These are phyloP conservation scores for Erethizon dorsatum DNA, from an alignment of 2,797 vertebrate genomes.

Conservation along the genomic window DNA sequence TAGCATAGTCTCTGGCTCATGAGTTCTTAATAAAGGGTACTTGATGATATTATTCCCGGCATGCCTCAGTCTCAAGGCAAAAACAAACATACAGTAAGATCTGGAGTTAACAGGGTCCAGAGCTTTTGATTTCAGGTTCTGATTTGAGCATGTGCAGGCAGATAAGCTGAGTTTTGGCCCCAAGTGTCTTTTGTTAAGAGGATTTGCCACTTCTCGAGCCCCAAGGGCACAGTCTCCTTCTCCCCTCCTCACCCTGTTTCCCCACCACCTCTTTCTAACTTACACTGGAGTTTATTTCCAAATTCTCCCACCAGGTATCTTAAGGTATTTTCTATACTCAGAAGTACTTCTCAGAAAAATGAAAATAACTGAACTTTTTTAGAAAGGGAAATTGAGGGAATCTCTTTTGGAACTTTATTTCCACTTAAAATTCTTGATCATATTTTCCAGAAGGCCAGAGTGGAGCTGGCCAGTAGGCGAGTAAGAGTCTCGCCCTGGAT, in stretches of 20 bases:
- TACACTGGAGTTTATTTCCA: background rate
- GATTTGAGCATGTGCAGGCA: background rate
- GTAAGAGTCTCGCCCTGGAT: background rate
- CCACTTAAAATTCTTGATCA: constrained; percentile 18
- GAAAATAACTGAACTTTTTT: constrained; percentile 18
- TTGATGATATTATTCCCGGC: background rate
- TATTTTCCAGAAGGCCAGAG: background rate
- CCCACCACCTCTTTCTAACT: background rate
- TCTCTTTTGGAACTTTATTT: background rate
- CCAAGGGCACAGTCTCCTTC: background rate
- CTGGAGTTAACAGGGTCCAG: background rate
- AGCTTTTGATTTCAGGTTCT: background rate
- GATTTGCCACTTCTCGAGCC: background rate
- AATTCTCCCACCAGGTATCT: background rate
- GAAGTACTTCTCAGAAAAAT: background rate
- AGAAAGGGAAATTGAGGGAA: background rate
- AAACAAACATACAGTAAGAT: background rate
- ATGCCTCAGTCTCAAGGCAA: background rate
- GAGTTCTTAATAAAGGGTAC: background rate
- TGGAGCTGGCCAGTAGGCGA: background rate
- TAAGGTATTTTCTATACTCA: background rate
- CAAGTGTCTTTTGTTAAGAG: background rate
- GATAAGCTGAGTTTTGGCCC: background rate
- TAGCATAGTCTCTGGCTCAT: background rate
- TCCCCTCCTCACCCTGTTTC: background rate